Evolutionary conservation across 2,888 invertebrate species (phyloP).

Genomic region (Pheosia gnoma): DNA sequence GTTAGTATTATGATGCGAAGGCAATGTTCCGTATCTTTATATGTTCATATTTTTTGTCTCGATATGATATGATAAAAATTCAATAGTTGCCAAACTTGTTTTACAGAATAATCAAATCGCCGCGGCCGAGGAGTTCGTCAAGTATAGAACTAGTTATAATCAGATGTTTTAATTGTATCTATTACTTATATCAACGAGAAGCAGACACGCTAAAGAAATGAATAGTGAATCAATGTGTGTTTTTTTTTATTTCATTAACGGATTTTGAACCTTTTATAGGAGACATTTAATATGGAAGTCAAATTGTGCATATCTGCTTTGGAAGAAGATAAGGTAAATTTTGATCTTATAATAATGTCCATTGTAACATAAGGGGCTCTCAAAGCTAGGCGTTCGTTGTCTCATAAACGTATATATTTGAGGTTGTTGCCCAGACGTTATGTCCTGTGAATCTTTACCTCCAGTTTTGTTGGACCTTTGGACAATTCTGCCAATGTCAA

Average conservation of each 20-base stretch:
- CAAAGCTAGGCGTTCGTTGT: too few relatives aligned
- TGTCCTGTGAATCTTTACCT: too few relatives aligned
- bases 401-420: too few relatives aligned
- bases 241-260: background rate
- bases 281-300: constrained; percentile 5
- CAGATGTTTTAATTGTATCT: constrained; percentile 14
- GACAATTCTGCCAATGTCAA: too few relatives aligned
- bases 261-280: background rate
- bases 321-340: background rate
- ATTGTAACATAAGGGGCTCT: too few relatives aligned
- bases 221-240: background rate
- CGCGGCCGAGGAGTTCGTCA: constrained; percentile 12
- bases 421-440: too few relatives aligned
- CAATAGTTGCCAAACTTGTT: constrained; percentile 15
- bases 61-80: constrained; percentile 8
- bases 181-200: background rate
- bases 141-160: constrained; percentile 9
- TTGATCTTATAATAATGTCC: background rate
- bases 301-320: constrained; percentile 5
- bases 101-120: constrained; percentile 11
- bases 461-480: too few relatives aligned
- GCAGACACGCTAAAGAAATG: background rate
- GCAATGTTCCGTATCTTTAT: background rate
- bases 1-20: background rate
- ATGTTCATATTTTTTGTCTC: background rate